Base-by-base conservation (phyloP, 2,797 vertebrate species). In the Alca torda region DNA sequence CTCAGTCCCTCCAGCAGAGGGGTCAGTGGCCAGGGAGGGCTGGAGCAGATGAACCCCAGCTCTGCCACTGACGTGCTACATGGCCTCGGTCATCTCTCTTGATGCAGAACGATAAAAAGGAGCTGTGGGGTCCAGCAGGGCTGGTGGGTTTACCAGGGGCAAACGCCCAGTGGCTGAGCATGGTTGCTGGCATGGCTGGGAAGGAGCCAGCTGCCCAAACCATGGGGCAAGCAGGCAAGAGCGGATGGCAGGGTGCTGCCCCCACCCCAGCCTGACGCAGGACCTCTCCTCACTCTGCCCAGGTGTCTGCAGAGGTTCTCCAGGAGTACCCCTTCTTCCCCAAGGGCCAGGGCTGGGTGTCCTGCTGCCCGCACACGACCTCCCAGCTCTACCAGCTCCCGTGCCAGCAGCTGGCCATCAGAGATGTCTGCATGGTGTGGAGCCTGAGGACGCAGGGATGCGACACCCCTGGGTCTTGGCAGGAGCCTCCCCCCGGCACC, bases 101-200 rank as follows among this genome's bases (percentile, higher is more conserved):
- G 30, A 10, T 26, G n/a, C 0, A 1, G 26, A 41, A 33, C 6
- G 35, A 48, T 13, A 56, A 50, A 54, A 63, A 43, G 11, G 43
- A 4, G 17, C 31, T 51, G 18, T 3, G 1, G 26, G 26, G 17
- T 18, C 10, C 6, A 2, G 7, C 3, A 2, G 35, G 46, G 5
- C 20, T 75, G 45, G 20, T 20, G n/a, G 28, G 30, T 48, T 68
- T 76, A 46, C 39, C 16, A 19, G 31, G 30, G 21, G 4, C 21
- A 48, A 81, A 59, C 11, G 13, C 16, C 13, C 8, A 3, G 2
- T 5, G 9, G n/a, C 48, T 45, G n/a, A 78, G 56, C 33, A 4
- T 1, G 3, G 30, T 41, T 46, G n/a, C 33, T 0, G 0, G 31
- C 1, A 0, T 0, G 2, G 51, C 43, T 50, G 21, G 63, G 48